Base-by-base conservation (phyloP, 2,113 vertebrate species). In the Gracilinanus agilis region DNA sequence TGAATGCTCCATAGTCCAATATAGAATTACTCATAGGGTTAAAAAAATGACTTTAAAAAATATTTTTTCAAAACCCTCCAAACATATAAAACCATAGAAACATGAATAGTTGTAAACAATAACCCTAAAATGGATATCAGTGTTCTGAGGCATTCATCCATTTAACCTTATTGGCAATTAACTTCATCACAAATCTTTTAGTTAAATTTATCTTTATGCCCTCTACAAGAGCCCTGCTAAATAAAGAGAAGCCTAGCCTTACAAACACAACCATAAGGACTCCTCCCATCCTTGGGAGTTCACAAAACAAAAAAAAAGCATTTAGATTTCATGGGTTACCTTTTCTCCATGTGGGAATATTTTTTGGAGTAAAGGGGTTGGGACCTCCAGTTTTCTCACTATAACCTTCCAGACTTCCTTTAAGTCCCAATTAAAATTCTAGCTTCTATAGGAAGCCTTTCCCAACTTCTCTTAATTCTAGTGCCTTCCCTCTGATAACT, bases 161-260 rank as follows among this genome's bases (percentile, higher is more conserved):
- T 93, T 96, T 96, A 88, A 90, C 56, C 92, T 92, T 11, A 89
- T 54, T 96, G 27, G 54, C 75, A 94, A 96, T 53, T 34, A 94
- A 44, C 44, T 95, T 96, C 56, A 88, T 44, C 91, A 94, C 25
- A 94, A 89, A 90, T 16, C 90, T 92, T 34, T 92, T 55, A 54
- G 55, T 90, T 93, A 93, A 54, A 91, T 55, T 95, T 16, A 92
- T 56, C 93, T 93, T 90, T 53, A 90, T 89, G 92, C 55, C 44
- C 40, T 96, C 67, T 75, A 93, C 93, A 91, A n/a, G 19, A 90
- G 54, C 83, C 93, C 75, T 90, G 25, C 83, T 90, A 92, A 44
- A 54, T 53, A 94, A 94, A 88, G 25, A 95, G 93, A 89, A 94
- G 56, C 44, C 54, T 90, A 56, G 44, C 19, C n/a, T 83, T 40